Base-by-base conservation (phyloP, 2,888 invertebrate genomes). In the Epistrophella euchroma region DNA sequence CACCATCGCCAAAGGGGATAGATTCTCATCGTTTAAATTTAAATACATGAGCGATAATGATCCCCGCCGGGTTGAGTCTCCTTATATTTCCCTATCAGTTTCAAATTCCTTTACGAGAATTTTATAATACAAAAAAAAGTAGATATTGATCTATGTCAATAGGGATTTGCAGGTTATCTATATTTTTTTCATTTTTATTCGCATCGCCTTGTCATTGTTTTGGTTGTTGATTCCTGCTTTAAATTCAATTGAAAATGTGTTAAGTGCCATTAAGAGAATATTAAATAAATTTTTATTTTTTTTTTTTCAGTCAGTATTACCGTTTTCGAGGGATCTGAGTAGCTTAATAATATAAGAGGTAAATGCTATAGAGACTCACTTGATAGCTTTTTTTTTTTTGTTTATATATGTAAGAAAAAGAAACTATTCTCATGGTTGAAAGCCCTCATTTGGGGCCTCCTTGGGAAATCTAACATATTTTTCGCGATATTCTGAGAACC, bases 31-130 rank as follows among this genome's bases (percentile, higher is more conserved):
- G 76, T 80, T 80, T 68, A 76, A 58, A 47, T 77, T 81, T 70
- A 73, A 76, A 76, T 81, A 77, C 72, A 76, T 55, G 47, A 81
- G 72, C 72, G 81, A 81, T 81, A 85, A 85, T 85, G 80, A 85
- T 76, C 76, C 80, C 76, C 62, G 52, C 19, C 73, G 68, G 80
- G 75, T 47, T 62, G 43, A 32, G 17, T 47, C 73, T 47, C 56
- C 50, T 13, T 52, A 35, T 52, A 35, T 17, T 19, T 43, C 28
- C n/a, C 11, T 45, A 66, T 15, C 43, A 25, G 62, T 6, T 25
- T 25, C 17, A 28, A n/a, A 9, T 45, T 45, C 37, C 15, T 32
- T 32, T 9, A 7, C 70, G 28, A 56, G 68, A 81, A 62, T 76
- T 80, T 80, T 35, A 32, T 62, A 55, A 85, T 43, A 43, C 60